Conservation (phyloP, 2,797 vertebrate species). For the Lycodopsis pacificus region DNA sequence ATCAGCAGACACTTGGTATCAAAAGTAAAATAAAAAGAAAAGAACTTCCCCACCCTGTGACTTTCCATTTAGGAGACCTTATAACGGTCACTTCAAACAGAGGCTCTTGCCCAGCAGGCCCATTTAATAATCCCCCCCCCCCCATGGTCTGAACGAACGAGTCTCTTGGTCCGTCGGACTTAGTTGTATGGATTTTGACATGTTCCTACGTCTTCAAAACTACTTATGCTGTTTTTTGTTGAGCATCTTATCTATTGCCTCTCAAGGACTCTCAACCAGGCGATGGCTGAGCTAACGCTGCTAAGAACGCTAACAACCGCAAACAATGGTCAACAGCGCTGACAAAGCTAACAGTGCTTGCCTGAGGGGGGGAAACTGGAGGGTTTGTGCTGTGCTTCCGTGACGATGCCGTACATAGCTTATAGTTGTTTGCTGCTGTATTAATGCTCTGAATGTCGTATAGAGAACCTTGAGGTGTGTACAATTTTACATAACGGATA, state of each 20-base stretch:
- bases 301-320: too few relatives aligned
- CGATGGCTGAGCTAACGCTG: too few relatives aligned
- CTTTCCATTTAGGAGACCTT: not conserved
- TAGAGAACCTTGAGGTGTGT: not conserved
- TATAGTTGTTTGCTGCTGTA: not conserved
- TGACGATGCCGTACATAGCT: not conserved
- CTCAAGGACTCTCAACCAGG: too few relatives aligned
- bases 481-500: not conserved
- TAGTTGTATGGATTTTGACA: not conserved
- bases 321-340: too few relatives aligned
- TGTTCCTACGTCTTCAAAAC: not conserved
- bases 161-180: not conserved
- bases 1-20: not conserved
- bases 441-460: not conserved
- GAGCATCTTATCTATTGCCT: not conserved
- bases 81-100: not conserved
- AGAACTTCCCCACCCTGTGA: not conserved
- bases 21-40: not conserved
- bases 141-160: not conserved
- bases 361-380: too few relatives aligned
- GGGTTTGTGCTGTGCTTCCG: too few relatives aligned
- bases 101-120: not conserved
- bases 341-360: not conserved
- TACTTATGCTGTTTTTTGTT: too few relatives aligned
- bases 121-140: not conserved